Evolutionary conservation across 2,113 vertebrate genomes (phyloP).

Genomic region (Aegithalos caudatus): DNA sequence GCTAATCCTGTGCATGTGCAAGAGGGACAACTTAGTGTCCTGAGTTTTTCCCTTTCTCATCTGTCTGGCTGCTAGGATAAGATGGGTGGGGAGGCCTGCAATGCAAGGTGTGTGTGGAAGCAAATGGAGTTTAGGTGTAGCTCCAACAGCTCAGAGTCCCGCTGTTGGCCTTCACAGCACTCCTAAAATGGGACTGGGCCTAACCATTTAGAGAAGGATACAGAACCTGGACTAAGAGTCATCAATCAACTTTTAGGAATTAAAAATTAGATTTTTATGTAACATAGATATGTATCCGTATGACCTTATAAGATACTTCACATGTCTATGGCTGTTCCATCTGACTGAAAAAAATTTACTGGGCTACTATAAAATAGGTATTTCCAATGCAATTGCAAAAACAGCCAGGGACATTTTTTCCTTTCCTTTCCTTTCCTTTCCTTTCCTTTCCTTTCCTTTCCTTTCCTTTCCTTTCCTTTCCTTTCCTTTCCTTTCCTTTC

Average conservation of each 20-base stretch:
- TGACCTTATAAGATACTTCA: neutral
- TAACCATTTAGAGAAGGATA: neutral
- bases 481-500: neutral
- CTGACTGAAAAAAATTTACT: neutral
- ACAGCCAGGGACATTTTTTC: neutral
- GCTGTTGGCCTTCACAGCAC: neutral
- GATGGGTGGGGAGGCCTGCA: neutral
- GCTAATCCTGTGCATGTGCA: neutral
- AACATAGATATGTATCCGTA: neutral
- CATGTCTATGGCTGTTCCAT: rapidly evolving
- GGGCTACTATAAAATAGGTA: neutral
- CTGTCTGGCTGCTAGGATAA: neutral
- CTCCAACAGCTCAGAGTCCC: neutral
- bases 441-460: neutral
- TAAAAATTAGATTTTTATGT: neutral
- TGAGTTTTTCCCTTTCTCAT: neutral
- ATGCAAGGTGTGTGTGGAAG: neutral
- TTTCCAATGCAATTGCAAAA: neutral
- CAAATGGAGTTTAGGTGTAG: neutral
- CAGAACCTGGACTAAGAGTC: neutral
- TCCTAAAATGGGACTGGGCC: neutral
- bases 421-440: rapidly evolving
- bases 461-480: neutral
- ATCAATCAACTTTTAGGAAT: neutral
- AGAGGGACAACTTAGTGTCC: neutral